Base-by-base conservation (phyloP, 2,797 vertebrate genomes). In the Thunnus albacares region DNA sequence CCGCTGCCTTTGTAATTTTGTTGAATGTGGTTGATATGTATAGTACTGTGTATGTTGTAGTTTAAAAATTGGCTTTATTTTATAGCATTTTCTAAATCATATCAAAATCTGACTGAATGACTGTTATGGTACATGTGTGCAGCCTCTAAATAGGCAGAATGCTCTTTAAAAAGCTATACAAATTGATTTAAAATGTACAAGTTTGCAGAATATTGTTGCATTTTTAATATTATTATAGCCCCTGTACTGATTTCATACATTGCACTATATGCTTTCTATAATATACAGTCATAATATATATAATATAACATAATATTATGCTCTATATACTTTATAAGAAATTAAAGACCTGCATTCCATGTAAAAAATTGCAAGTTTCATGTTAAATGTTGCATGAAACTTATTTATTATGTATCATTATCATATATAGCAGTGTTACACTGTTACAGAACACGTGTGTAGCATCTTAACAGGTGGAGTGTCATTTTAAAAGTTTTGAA, bases 21-120 rank as follows among this genome's bases (percentile, higher is more conserved):
- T 62, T 71, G 35, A 55, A 74, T 73, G 56, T 47, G 52, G 57
- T 47, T 58, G 43, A 75, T 53, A 38, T 73, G 6, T 61, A 3
- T 49, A 76, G 35, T 53, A 62, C 5, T 1, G 2, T 11, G 7
- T 8, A 22, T 17, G 0, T 26, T 35, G 41, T n/a, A 2, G 4
- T 61, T 71, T 43, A 49, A 22, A 47, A 3, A 22, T 20, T 28
- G 35, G 2, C 1, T 5, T 53, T 28, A 33, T 35, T 75, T 17
- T 14, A 11, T 24, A 51, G 22, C 0, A 20, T 5, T 58, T 2
- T 47, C 15, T 10, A 13, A 63, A 56, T 60, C 5, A 17, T 56
- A 41, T 11, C 17, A 35, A 68, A 24, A 30, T 35, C 1, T 9
- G 45, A 49, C 45, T 49, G 45, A 49, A 49, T 49, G 2, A 18